Evolutionary conservation across 2,888 invertebrate genomes (phyloP), one percentile per base, ranked within the genome.

Genomic region (Dysmachus trigonus): DNA sequence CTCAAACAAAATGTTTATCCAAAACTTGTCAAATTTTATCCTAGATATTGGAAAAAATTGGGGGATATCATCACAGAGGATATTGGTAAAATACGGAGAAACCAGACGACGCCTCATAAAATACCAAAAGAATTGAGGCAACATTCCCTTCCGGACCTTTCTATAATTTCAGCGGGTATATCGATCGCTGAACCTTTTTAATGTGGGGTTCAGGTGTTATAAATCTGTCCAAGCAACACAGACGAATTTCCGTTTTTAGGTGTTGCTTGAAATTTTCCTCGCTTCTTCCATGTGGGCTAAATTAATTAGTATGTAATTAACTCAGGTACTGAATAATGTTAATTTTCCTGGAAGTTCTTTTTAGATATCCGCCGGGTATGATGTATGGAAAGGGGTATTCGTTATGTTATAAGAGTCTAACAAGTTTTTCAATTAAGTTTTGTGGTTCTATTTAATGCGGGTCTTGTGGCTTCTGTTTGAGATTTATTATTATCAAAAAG

Each of bases 1-100:
- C 51, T 81, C 51, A 53, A 53, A 47, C 47, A 22, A 53, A 81
- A 51, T 81, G 79, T 51, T 81, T 81, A 10, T 51, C 79, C 79
- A 31, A 51, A 81, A 53, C 0, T 81, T 81, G 51, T 81, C 51
- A 81, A 81, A 31, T 51, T 81, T 81, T 53, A 53, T 81, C 53
- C 51, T n/a, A 81, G 27, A 30, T 18, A 81, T 81, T 51, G n/a
- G 51, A 33, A 81, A n/a, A 81, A 53, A 53, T 81, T 53, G 79
- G 79, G 18, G 41, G 53, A 41, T 47, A 27, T 77, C 27, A 15
- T 77, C 27, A 41, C 5, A 22, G 47, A 31, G 18, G n/a, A 47
- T 6, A 47, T 47, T 15, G n/a, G 47, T 6, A 47, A 47, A 47
- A 47, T 47, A 6, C 1, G 18, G 15, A n/a, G 47, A 47, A 15